Percentiles rank a stretch among this genome's conserved stretches.
phyloP scores from a whole-genome alignment of 1,140 invertebrate species.

The Platorchestia sp. region DNA sequence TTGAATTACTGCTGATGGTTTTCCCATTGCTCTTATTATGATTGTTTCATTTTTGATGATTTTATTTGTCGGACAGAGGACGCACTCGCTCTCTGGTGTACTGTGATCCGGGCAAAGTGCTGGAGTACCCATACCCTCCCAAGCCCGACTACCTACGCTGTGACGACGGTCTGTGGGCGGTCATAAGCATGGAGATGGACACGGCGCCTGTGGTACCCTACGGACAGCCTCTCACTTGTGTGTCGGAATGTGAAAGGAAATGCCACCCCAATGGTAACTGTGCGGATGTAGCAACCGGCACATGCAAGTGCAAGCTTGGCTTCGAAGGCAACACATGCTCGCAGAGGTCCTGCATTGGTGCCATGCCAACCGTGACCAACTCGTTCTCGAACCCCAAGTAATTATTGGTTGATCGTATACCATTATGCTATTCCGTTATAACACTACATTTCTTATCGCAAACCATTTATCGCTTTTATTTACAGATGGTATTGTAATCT shows the following conservation, averaged over 20 bases:
- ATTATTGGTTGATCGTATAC: neutral
- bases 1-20: neutral
- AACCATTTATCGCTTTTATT: too few relatives aligned
- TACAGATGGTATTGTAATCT: too few relatives aligned
- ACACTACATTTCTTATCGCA: too few relatives aligned
- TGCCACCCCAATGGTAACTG: slow-evolving; percentile 32
- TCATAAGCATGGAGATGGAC: neutral
- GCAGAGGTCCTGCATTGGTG: slow-evolving; percentile 13
- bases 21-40: neutral
- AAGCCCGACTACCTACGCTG: neutral
- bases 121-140: slow-evolving; percentile 8
- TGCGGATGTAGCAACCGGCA: neutral
- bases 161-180: neutral
- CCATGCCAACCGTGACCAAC: slow-evolving; percentile 8
- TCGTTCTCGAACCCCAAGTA: neutral
- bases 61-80: neutral
- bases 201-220: neutral
- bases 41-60: neutral
- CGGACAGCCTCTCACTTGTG: neutral
- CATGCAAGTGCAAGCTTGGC: slow-evolving; percentile 26
- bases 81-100: neutral
- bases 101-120: neutral
- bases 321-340: neutral
- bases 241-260: slow-evolving; percentile 12
- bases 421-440: too few relatives aligned